Evolutionary conservation across 2,888 invertebrate species (phyloP).

Genomic region (Lithodes maja): DNA sequence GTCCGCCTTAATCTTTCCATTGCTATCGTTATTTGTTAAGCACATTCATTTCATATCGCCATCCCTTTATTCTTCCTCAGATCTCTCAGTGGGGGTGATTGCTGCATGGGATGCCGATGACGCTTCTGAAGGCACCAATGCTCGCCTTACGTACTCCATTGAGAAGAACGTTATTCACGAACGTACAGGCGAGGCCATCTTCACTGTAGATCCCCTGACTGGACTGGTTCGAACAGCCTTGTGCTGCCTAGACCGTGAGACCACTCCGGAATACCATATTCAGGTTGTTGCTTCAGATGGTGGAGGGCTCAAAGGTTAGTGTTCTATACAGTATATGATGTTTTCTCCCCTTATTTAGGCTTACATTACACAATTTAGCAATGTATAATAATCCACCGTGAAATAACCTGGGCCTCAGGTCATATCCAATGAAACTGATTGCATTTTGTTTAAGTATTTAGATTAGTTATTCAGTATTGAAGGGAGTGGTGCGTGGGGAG

Average conservation of each 20-base stretch:
- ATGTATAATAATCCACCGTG: too few relatives aligned
- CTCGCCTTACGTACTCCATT: conserved; percentile 38
- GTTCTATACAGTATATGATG: too few relatives aligned
- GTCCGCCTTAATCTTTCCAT: too few relatives aligned
- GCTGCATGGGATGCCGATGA: conserved; percentile 46
- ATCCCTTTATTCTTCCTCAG: not conserved
- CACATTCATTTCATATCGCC: not conserved
- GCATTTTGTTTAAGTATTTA: too few relatives aligned
- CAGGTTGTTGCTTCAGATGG: conserved; percentile 34
- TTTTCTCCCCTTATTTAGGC: too few relatives aligned
- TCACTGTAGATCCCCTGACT: conserved; percentile 28
- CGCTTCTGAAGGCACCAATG: conserved; percentile 40
- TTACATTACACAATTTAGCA: too few relatives aligned
- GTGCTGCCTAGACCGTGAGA: conserved; percentile 48
- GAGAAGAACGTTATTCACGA: conserved; percentile 51
- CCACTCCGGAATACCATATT: conserved; percentile 23
- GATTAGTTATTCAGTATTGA: too few relatives aligned
- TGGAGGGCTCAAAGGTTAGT: conserved; percentile 25
- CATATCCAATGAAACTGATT: too few relatives aligned
- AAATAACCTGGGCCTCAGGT: too few relatives aligned
- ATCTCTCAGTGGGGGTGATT: conserved; percentile 19
- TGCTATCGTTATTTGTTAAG: too few relatives aligned
- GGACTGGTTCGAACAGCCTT: conserved; percentile 37
- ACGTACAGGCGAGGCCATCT: conserved; percentile 37
- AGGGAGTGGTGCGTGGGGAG: too few relatives aligned